Evolutionary conservation across 2,797 vertebrate species (phyloP).

Genomic region (Chloroceryle amazona): DNA sequence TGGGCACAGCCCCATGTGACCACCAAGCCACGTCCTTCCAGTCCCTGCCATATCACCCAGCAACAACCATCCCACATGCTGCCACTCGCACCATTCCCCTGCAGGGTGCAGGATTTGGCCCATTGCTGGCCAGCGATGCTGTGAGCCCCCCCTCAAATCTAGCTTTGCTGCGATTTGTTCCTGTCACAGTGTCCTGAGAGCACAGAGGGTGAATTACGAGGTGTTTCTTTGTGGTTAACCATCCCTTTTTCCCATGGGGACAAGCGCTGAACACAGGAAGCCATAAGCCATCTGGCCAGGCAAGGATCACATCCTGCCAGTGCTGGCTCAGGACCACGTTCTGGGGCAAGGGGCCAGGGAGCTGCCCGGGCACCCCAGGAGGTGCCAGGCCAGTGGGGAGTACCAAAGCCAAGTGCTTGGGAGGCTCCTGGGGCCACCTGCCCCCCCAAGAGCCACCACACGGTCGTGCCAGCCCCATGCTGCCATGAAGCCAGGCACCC

Average conservation of each 20-base stretch:
- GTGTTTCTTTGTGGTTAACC: accelerated
- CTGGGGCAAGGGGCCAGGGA: accelerated
- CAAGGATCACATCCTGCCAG: neutral
- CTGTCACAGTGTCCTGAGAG: neutral
- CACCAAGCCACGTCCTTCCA: accelerated
- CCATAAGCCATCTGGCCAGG: neutral
- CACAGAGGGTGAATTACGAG: neutral
- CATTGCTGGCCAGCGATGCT: neutral
- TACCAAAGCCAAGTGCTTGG: neutral
- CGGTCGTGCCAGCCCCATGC: accelerated
- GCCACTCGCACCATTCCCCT: too few relatives aligned
- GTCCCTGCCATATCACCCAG: accelerated
- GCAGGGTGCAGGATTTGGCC: neutral
- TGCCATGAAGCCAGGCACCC: neutral
- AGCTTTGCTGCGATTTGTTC: neutral
- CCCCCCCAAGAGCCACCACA: neutral
- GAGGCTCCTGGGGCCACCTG: neutral
- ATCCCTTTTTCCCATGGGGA: neutral
- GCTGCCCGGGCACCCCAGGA: accelerated
- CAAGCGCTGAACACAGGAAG: neutral
- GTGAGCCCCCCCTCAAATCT: accelerated
- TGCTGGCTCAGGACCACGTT: neutral
- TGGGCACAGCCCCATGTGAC: accelerated
- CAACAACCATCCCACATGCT: accelerated
- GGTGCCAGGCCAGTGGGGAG: accelerated